Evolutionary conservation across 2,888 invertebrate genomes (phyloP), one percentile per base, ranked within the genome.

Genomic region (Tachina fera): DNA sequence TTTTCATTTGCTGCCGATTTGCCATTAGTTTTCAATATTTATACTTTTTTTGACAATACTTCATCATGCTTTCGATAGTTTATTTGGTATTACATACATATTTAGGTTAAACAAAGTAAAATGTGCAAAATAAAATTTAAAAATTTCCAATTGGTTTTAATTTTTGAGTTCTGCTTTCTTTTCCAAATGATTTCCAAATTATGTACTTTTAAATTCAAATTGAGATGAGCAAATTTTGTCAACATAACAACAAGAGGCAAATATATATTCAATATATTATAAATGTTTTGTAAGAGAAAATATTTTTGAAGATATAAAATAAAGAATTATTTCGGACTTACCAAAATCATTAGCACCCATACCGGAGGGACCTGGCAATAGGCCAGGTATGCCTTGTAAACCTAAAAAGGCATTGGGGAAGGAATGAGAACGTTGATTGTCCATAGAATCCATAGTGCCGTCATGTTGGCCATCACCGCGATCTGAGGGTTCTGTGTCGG

Each of bases 351-450:
- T 96, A 93, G 96, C 94, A 91, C 95, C 95, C 93, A 97, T 96
- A 90, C 97, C 97, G 87, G 97, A 97, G 51, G 97, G 97, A 90
- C 97, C 97, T 86, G 97, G 97, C 92, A 97, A 94, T 89, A 97
- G 94, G 90, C 97, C 97, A 94, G 95, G 92, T 92, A 95, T 93
- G 88, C 94, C 97, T 95, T 96, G 97, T 89, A 97, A 94, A 90
- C 97, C 96, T 88, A 97, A 94, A 88, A 97, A 94, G 89, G 95
- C 95, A 89, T 96, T 96, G 43, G 97, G 96, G 93, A 97, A 97
- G 90, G 96, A 95, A 89, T 96, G 95, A 87, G 96, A 94, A 90
- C 96, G 94, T 88, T 94, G 94, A 90, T 94, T 94, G 92, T 96
- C 95, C 89, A 96, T 93, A 39, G 94, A 93, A 88, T 95, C 95